These are phyloP conservation scores for Elegia similella DNA, from an alignment of 2,888 invertebrate genomes.

Conservation along the genomic window DNA sequence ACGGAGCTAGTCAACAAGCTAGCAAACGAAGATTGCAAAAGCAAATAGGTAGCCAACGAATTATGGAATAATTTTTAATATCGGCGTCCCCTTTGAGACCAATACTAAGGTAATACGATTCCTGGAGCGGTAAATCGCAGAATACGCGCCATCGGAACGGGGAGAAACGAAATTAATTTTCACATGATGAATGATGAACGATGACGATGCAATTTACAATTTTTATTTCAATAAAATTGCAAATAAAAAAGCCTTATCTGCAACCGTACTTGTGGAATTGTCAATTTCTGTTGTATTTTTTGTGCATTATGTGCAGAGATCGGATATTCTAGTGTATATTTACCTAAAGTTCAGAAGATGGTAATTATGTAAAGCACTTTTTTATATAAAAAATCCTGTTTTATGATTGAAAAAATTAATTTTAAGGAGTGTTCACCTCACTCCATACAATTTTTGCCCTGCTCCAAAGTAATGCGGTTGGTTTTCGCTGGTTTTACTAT, in stretches of 20 bases:
- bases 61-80: conserved; percentile 49
- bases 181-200: conserved; percentile 77
- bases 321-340: too few species aligned
- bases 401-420: too few species aligned
- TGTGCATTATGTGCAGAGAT: background rate
- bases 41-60: too few species aligned
- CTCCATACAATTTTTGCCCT: too few species aligned
- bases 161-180: conserved; percentile 69
- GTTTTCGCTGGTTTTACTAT: too few species aligned
- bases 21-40: too few species aligned
- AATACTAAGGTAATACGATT: conserved; percentile 62
- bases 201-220: conserved; percentile 71
- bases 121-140: conserved; percentile 64
- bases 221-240: conserved; percentile 56
- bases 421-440: too few species aligned
- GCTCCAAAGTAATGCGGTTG: too few species aligned
- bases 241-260: conserved; percentile 44
- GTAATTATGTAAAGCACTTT: too few species aligned
- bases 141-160: conserved; percentile 55
- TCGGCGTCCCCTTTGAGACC: conserved; percentile 45
- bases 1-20: too few species aligned
- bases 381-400: too few species aligned
- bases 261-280: background rate
- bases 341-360: too few species aligned
- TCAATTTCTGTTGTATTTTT: background rate